Evolutionary conservation across 2,113 vertebrate genomes (phyloP).

Genomic region (Alligator mississippiensis): DNA sequence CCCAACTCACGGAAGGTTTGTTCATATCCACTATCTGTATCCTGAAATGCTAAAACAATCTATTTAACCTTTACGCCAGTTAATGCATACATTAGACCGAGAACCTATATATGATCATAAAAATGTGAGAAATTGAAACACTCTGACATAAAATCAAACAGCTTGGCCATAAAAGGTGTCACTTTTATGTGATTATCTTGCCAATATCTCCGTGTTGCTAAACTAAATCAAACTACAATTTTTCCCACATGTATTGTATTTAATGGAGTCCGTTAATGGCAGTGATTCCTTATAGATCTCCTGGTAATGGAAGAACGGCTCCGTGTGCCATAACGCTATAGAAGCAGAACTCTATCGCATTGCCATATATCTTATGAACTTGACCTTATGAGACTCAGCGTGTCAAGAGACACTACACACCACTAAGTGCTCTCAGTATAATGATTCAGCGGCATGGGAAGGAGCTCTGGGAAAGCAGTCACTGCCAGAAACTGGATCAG

Average conservation of each 20-base stretch:
- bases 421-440: background rate
- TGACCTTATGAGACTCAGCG: constrained; percentile 45
- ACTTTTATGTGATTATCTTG: constrained; percentile 86
- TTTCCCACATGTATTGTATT: constrained; percentile 81
- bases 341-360: constrained; percentile 9
- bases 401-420: constrained; percentile 20
- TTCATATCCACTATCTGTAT: constrained; percentile 57
- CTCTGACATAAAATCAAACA: constrained; percentile 86
- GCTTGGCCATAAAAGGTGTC: constrained; percentile 81
- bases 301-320: constrained; percentile 71
- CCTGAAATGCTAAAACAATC: constrained; percentile 79
- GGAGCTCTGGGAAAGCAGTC: accelerated
- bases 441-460: constrained; percentile 55
- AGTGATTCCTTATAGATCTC: constrained; percentile 79
- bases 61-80: constrained; percentile 80
- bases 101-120: constrained; percentile 79
- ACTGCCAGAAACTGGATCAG: constrained; percentile 23
- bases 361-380: constrained; percentile 46
- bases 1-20: constrained; percentile 44
- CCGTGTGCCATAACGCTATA: constrained; percentile 52
- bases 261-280: constrained; percentile 82
- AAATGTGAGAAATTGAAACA: constrained; percentile 81
- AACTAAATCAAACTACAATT: constrained; percentile 86
- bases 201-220: constrained; percentile 82
- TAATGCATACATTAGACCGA: constrained; percentile 80